phyloP scores from a whole-genome alignment of 2,888 invertebrate genomes.

The Campaea margaritaria region DNA sequence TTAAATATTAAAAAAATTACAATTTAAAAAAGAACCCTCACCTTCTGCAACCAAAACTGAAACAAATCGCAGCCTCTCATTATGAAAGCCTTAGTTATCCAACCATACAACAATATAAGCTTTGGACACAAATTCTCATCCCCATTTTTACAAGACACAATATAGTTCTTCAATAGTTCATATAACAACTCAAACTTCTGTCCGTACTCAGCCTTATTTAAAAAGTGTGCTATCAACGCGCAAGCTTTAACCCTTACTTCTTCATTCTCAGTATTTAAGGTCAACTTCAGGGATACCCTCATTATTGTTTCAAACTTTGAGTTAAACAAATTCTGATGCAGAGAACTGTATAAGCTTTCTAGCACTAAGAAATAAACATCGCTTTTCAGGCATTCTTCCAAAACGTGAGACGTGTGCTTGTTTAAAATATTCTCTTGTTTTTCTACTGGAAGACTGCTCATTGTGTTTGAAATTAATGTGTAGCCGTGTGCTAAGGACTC shows the following conservation, averaged over 20 bases:
- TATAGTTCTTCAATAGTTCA: conserved; percentile 60
- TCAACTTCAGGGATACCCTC: conserved; percentile 61
- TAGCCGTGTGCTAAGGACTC: conserved; percentile 62
- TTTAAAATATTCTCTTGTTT: conserved; percentile 63
- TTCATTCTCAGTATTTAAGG: conserved; percentile 63
- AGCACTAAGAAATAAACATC: conserved; percentile 70
- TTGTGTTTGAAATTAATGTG: conserved; percentile 66
- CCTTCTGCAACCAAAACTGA: conserved; percentile 75
- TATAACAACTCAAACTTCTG: conserved; percentile 71
- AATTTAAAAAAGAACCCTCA: conserved; percentile 47
- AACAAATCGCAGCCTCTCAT: conserved; percentile 72
- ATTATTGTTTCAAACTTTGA: conserved; percentile 65
- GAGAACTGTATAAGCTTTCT: conserved; percentile 81
- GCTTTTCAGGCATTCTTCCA: conserved; percentile 59
- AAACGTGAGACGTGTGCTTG: conserved; percentile 59
- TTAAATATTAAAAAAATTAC: too few relatives aligned
- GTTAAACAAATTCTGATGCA: conserved; percentile 70
- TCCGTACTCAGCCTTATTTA: conserved; percentile 84
- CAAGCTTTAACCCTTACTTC: conserved; percentile 72
- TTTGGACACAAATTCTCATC: conserved; percentile 56
- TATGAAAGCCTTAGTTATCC: conserved; percentile 73
- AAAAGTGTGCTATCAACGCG: conserved; percentile 82
- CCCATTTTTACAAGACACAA: conserved; percentile 54
- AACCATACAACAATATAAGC: conserved; percentile 70
- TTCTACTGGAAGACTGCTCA: conserved; percentile 64